Evolutionary conservation across 1,140 invertebrate species (phyloP), one percentile per base, ranked within the genome.

Genomic region (Drosophila oshimai): DNA sequence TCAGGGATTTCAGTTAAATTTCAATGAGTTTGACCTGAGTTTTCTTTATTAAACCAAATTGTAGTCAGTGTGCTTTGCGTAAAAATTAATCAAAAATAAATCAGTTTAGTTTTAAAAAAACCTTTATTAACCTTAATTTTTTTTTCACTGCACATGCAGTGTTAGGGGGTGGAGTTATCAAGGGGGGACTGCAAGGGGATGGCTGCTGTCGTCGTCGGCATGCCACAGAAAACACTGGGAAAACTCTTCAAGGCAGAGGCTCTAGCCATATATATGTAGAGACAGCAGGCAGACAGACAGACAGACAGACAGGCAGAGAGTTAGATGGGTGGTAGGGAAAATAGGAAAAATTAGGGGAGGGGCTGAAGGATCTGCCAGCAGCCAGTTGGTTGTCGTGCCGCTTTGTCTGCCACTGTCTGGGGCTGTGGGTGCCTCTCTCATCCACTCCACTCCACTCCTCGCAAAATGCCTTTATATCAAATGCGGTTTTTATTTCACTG

Each of bases 401-500:
- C 62, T 84, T 83, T 84, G 57, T 83, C 57, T 74, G 53, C 22
- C 60, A 24, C 62, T 67, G 62, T 67, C 62, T 67, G 62, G 44
- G 44, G 34, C 60, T 50, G 58, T 65, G 61, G 61, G 61, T 64
- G 61, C 39, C 31, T 6, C 26, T 18, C 15, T 6, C 10, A 33
- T 15, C 22, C 29, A 12, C 51, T 15, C 47, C 49, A 28, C 20
- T 12, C 10, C 13, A 10, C 49, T 20, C 42, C 17, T 26, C 26
- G 65, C 54, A 55, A 71, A 64, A 84, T 74, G 78, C 80, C 74
- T 84, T 83, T 83, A 84, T 79, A 74, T 83, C 74, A 84, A 83
- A 83, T 84, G 79, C 60, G 79, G 79, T 83, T 84, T 83, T 83
- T 74, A 84, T 83, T 84, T 67, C 74, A 58, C 57, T 74, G 74